phyloP scores from a whole-genome alignment of 2,113 vertebrate genomes.

The Microcebus murinus region DNA sequence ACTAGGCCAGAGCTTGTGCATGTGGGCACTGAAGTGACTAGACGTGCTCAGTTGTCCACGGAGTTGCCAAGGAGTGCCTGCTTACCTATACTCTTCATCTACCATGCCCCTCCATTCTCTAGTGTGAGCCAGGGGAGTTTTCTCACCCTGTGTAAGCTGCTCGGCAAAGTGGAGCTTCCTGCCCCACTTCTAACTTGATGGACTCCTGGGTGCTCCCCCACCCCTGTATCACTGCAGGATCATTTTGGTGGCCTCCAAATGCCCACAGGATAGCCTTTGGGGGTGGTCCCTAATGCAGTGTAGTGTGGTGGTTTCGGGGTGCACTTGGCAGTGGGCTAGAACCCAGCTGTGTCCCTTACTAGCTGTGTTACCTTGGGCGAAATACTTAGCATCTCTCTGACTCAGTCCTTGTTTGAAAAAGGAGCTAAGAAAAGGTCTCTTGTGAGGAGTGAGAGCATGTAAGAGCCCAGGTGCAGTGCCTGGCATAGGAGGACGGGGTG shows the following conservation, averaged over 20 bases:
- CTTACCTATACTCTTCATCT: not conserved
- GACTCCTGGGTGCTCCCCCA: not conserved
- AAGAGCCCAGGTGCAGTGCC: not conserved
- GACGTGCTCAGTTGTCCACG: not conserved
- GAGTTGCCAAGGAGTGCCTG: not conserved
- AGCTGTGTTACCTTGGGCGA: not conserved
- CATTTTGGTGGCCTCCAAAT: not conserved
- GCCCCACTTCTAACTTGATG: not conserved
- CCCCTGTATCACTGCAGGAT: too few relatives aligned
- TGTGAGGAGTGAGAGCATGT: not conserved
- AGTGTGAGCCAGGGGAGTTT: not conserved
- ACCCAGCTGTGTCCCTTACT: not conserved
- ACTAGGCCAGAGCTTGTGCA: not conserved
- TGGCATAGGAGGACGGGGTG: not conserved
- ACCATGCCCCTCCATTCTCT: not conserved
- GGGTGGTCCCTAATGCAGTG: not conserved
- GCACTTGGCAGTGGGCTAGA: not conserved
- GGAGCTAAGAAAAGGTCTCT: not conserved
- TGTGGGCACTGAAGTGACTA: not conserved
- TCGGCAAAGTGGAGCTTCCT: not conserved
- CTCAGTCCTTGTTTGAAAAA: slow-evolving; percentile 17
- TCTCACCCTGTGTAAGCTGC: not conserved
- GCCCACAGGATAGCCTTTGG: not conserved
- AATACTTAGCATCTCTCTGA: not conserved
- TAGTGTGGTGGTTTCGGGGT: not conserved